phyloP scores from a whole-genome alignment of 2,113 vertebrate species.

The Pterocles orientalis region DNA sequence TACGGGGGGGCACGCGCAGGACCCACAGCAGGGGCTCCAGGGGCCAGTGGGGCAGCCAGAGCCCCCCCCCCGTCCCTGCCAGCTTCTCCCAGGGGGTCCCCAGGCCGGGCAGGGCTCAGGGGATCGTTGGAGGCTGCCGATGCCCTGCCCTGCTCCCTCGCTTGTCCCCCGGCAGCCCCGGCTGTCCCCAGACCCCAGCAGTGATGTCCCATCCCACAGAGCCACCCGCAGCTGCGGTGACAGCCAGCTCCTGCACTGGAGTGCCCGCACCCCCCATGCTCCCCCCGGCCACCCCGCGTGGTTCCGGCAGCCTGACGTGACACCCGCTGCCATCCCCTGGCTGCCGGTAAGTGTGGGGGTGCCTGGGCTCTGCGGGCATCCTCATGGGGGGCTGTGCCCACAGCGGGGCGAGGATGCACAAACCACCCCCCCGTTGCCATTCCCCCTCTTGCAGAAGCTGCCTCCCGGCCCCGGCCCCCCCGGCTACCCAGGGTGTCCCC shows the following conservation, averaged over 20 bases:
- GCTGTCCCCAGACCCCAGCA: not conserved
- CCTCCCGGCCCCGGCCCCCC: not conserved
- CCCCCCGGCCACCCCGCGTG: not conserved
- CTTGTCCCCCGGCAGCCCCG: constrained; percentile 9
- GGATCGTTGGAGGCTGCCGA: not conserved
- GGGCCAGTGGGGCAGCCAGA: not conserved
- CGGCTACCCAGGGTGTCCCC: not conserved
- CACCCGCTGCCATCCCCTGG: not conserved
- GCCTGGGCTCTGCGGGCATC: not conserved
- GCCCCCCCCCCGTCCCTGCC: not conserved
- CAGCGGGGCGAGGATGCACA: fast-evolving
- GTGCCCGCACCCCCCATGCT: not conserved
- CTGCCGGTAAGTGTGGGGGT: not conserved
- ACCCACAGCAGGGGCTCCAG: not conserved
- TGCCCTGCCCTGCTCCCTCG: not conserved
- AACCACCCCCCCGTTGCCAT: not conserved
- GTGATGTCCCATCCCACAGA: not conserved
- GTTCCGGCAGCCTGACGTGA: not conserved
- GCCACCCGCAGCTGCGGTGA: not conserved
- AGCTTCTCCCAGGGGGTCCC: not conserved
- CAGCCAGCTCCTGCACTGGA: not conserved
- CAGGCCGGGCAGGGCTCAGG: not conserved
- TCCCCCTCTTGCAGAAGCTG: constrained; percentile 17
- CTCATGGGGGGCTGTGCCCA: not conserved
- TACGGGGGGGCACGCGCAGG: not conserved